phyloP scores from a whole-genome alignment of 2,888 invertebrate genomes.

The Carabus problematicus region DNA sequence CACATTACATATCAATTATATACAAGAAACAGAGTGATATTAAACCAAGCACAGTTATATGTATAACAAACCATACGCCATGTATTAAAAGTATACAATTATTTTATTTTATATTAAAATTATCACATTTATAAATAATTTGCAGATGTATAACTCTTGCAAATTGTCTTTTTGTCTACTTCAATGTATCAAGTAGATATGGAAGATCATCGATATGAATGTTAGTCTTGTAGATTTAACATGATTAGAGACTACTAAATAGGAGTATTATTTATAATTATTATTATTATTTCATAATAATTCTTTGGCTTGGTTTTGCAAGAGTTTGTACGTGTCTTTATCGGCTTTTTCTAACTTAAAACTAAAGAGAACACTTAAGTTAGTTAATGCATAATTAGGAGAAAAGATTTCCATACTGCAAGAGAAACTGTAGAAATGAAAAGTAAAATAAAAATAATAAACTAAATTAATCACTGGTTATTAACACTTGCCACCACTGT shows the following conservation, averaged over 20 bases:
- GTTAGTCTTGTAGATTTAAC: too few relatives aligned
- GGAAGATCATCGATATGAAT: too few relatives aligned
- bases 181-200: too few relatives aligned
- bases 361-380: background rate
- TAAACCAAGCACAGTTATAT: background rate
- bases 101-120: background rate
- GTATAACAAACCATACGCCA: background rate
- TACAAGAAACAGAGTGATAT: background rate
- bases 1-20: background rate
- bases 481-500: conserved; percentile 10
- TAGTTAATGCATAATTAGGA: conserved; percentile 16
- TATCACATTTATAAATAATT: too few relatives aligned
- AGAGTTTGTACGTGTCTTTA: too few relatives aligned
- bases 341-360: too few relatives aligned
- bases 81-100: background rate
- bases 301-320: too few relatives aligned
- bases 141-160: background rate
- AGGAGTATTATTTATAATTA: background rate
- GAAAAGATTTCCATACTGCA: background rate
- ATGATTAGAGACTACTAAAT: too few relatives aligned
- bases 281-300: background rate
- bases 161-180: background rate
- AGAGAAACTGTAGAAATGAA: background rate
- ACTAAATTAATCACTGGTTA: conserved; percentile 23
- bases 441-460: conserved; percentile 13